A percentile compares a stretch with the other conserved stretches of the same genome.
Conservation (phyloP, 2,888 invertebrate genomes). For the Pristionchus japonicus region DNA sequence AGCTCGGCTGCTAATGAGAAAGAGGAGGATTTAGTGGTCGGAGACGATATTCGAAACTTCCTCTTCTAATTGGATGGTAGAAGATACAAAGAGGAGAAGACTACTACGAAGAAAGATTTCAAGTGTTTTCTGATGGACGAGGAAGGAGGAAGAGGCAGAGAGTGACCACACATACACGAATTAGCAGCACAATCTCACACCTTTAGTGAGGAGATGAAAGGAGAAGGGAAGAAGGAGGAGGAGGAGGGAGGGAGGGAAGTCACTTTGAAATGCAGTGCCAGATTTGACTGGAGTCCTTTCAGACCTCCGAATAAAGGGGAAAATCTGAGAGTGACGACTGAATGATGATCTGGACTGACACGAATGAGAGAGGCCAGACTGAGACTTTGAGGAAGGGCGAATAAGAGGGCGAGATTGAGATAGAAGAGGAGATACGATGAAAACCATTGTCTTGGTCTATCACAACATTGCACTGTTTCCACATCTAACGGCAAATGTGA, state of each 20-base stretch:
- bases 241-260: slow-evolving; percentile 3
- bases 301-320: neutral
- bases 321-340: slow-evolving; percentile 11
- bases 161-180: neutral
- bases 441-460: too few species aligned
- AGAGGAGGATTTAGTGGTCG: slow-evolving; percentile 5
- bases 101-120: neutral
- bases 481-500: too few species aligned
- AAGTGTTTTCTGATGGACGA: neutral
- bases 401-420: neutral
- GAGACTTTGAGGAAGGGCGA: neutral
- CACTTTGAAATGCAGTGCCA: slow-evolving; percentile 32
- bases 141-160: neutral
- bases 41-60: neutral
- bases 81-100: neutral
- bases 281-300: slow-evolving; percentile 23
- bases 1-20: slow-evolving; percentile 18
- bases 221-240: neutral
- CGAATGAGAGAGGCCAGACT: neutral
- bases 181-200: slow-evolving; percentile 5
- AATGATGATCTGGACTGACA: slow-evolving; percentile 25
- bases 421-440: neutral
- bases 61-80: neutral
- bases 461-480: too few species aligned
- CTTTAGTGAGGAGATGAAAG: neutral